Percentiles rank a stretch among this genome's conserved stretches.
Evolutionary conservation across 1,140 invertebrate species (phyloP).

Genomic region (Glossosoma conforme): DNA sequence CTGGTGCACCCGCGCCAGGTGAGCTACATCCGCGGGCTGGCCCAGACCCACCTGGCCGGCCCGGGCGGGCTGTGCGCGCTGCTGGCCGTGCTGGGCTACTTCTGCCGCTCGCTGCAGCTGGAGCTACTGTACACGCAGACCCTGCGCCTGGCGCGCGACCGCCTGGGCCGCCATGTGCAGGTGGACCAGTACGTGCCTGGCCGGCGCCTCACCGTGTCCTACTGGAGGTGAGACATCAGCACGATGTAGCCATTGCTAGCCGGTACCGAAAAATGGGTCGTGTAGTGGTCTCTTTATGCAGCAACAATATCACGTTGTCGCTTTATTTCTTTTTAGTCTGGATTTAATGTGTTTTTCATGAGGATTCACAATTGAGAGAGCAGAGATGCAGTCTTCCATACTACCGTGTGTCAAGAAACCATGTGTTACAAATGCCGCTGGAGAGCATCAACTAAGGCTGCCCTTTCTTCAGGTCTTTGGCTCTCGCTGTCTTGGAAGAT

Average conservation of each 20-base stretch:
- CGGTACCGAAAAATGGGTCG: background rate
- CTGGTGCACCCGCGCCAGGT: conserved; percentile 91
- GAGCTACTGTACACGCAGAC: conserved; percentile 96
- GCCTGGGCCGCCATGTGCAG: conserved; percentile 84
- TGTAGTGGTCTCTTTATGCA: background rate
- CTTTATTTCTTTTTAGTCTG: no score
- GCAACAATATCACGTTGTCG: no score
- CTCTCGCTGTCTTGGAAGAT: no score
- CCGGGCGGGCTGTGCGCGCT: conserved; percentile 75
- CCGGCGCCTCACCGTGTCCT: conserved; percentile 82
- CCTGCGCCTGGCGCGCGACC: conserved; percentile 76
- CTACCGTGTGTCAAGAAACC: no score
- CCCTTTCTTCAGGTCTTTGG: no score
- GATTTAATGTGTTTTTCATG: no score
- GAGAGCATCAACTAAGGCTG: no score
- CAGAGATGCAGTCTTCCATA: no score
- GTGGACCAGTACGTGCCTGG: conserved; percentile 92
- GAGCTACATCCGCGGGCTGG: conserved; percentile 84
- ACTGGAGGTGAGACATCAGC: conserved; percentile 81
- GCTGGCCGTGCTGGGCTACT: conserved; percentile 83
- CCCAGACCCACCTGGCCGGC: conserved; percentile 85
- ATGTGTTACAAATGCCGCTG: no score
- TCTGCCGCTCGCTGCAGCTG: conserved; percentile 91
- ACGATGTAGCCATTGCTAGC: no score
- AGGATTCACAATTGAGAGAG: no score